These are phyloP conservation scores for Rhincodon typus DNA, from an alignment of 2,797 vertebrate species.

Conservation along the genomic window DNA sequence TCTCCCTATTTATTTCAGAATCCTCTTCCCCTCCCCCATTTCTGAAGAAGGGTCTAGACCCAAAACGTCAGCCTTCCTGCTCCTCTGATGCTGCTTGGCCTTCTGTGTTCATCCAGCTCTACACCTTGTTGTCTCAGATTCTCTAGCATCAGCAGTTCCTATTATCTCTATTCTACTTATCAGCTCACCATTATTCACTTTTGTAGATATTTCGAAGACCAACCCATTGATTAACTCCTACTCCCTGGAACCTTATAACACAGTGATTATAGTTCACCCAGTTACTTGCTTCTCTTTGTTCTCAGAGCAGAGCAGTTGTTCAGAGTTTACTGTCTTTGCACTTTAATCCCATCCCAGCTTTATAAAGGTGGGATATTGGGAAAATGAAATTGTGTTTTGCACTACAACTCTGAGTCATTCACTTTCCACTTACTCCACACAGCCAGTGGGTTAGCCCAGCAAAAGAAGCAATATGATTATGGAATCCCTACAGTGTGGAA, in stretches of 20 bases:
- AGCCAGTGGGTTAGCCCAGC: neutral
- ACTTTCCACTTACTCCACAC: neutral
- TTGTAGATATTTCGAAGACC: neutral
- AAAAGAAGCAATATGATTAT: too few relatives aligned
- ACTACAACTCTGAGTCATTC: neutral
- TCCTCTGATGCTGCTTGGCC: too few relatives aligned
- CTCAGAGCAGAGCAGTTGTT: neutral
- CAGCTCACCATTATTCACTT: neutral
- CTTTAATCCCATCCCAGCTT: neutral
- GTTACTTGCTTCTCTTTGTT: neutral
- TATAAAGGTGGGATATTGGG: neutral
- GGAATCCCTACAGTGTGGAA: too few relatives aligned
- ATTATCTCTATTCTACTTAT: too few relatives aligned
- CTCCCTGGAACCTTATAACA: neutral
- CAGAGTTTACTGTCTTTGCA: neutral
- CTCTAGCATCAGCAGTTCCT: too few relatives aligned
- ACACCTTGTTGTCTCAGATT: too few relatives aligned
- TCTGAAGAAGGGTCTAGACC: too few relatives aligned
- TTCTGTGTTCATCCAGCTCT: too few relatives aligned
- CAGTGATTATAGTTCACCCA: neutral
- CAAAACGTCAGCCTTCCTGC: too few relatives aligned
- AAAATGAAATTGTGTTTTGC: neutral
- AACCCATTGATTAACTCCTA: too few relatives aligned
- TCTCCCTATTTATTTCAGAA: too few relatives aligned
- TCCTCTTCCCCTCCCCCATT: too few relatives aligned